Percentiles rank a stretch among this genome's conserved stretches.
Evolutionary conservation across 2,113 vertebrate species (phyloP).

Genomic region (Pollimyrus isidori): DNA sequence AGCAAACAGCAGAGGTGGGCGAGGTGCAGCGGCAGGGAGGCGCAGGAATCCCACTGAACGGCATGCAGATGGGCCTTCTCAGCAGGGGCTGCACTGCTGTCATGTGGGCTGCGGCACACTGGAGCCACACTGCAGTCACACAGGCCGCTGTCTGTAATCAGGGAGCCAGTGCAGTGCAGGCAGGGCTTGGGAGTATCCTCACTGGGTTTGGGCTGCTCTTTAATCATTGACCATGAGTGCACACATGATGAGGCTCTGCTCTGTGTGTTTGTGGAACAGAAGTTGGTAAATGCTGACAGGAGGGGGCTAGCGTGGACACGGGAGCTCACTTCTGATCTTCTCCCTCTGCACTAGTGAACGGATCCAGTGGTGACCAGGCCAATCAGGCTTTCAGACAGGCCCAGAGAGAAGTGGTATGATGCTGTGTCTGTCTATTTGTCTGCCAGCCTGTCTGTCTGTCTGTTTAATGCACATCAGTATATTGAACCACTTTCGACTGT

Average conservation of each 20-base stretch:
- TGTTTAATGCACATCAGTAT: neutral
- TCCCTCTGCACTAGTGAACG: slow-evolving; percentile 44
- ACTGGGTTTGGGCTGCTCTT: neutral
- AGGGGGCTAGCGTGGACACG: neutral
- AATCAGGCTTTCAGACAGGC: slow-evolving; percentile 52
- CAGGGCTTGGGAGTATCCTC: neutral
- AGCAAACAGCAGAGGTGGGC: neutral
- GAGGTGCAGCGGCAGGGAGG: neutral
- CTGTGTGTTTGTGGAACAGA: neutral
- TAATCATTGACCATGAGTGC: neutral
- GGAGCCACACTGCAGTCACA: neutral
- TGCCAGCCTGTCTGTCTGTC: neutral
- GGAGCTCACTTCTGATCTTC: slow-evolving; percentile 18
- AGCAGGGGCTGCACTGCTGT: neutral
- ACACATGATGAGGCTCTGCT: neutral
- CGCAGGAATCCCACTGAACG: neutral
- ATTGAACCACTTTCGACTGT: neutral
- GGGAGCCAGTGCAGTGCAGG: neutral
- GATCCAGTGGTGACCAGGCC: slow-evolving; percentile 33
- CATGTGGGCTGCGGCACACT: neutral
- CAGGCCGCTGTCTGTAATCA: neutral
- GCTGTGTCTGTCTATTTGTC: neutral
- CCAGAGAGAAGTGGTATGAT: slow-evolving; percentile 65
- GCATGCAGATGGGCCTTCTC: neutral
- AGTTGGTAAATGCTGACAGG: neutral